Evolutionary conservation across 1,140 invertebrate genomes (phyloP), one percentile per base, ranked within the genome.

Genomic region (Oryctes rhinoceros): DNA sequence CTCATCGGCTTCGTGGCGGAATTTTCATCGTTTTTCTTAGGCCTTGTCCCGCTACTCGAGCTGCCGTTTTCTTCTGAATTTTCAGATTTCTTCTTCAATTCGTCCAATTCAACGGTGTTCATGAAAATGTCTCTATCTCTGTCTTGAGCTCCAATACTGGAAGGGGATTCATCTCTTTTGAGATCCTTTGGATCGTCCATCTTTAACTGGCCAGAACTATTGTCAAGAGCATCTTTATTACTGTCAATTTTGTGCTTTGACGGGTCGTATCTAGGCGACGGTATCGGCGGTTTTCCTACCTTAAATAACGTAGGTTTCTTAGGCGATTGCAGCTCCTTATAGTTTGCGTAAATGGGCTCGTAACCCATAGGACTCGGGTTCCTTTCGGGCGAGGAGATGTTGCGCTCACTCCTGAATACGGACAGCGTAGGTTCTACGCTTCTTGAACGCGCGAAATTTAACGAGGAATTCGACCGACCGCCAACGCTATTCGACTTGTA

Each of bases 321-420:
- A 20, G 65, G 65, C 35, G 65, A 35, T 15, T 71, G 65, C 6
- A 71, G 10, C 65, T 71, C 65, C n/a, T 49, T 76, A 7, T 48
- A 78, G 59, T 78, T 78, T 0, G 39, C 77, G 39, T 78, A 78
- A 35, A 78, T 78, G 48, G 77, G 77, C 53, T 78, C 77, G 77
- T 78, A 78, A 59, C 18, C 10, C 11, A 9, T 47, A 5, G 37
- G 53, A 18, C 53, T 59, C 0, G 24, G 4, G 9, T 1, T 71
- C 65, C 65, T 71, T 24, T 13, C 35, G 18, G 65, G 24, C 13
- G 53, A 59, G 18, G 53, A 59, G 18, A 18, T 4, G 5, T 59
- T 18, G 5, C n/a, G 15, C 13, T 59, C 53, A 6, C 15, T 59
- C n/a, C 53, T 18, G 15, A 59, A 59, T 6, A 18, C 3, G 5